Evolutionary conservation across 2,797 vertebrate species (phyloP).

Genomic region (Hemibagrus guttatus): DNA sequence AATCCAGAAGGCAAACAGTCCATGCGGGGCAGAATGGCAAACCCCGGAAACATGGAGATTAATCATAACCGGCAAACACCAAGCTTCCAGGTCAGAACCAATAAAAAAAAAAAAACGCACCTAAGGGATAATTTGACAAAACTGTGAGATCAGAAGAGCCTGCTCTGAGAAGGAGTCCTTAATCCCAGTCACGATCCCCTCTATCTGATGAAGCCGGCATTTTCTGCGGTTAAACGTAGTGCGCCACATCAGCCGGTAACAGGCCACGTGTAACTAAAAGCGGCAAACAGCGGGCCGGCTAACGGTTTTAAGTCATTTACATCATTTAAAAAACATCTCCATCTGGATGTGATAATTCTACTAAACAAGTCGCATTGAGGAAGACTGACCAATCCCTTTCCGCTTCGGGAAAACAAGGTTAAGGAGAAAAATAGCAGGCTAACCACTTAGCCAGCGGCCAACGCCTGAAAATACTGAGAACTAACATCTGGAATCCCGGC

Average conservation of each 20-base stretch:
- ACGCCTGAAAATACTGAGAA: slow-evolving; percentile 7
- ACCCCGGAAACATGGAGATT: neutral
- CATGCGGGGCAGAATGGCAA: neutral
- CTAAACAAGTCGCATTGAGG: no score
- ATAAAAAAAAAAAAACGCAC: neutral
- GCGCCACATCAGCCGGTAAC: slow-evolving; percentile 42
- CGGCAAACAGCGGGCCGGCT: neutral
- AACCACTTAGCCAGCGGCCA: neutral
- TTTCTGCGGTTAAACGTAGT: neutral
- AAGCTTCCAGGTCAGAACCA: neutral
- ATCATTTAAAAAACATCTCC: no score
- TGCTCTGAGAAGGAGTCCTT: rapidly evolving
- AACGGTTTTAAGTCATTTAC: neutral
- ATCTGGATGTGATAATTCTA: neutral
- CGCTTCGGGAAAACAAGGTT: no score
- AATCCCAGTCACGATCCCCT: neutral
- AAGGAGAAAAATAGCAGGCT: neutral
- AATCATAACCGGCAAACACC: neutral
- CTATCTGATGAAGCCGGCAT: neutral
- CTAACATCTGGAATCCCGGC: neutral
- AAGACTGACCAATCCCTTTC: neutral
- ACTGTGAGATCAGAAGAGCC: no score
- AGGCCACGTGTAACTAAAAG: slow-evolving; percentile 52
- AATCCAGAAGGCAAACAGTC: neutral
- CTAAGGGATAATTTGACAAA: neutral